A percentile compares a stretch with the other conserved stretches of the same genome.
phyloP scores from a whole-genome alignment of 1,140 invertebrate species.

The Armadillidium nasatum region DNA sequence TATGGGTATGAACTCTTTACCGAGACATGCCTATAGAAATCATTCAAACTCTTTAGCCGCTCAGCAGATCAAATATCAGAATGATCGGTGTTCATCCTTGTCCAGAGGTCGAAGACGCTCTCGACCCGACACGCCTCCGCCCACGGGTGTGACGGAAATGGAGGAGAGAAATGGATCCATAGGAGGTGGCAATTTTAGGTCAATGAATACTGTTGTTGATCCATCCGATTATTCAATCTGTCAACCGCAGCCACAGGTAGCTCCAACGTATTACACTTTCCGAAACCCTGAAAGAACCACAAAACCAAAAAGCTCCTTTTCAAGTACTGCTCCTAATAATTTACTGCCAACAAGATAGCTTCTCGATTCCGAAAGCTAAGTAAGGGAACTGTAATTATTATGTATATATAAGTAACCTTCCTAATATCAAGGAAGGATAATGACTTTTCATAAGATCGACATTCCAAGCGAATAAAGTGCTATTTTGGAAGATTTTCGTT shows the following conservation, averaged over 20 bases:
- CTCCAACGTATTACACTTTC: slow-evolving; percentile 1
- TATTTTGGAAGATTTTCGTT: no score
- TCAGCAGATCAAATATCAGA: neutral
- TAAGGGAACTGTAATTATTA: no score
- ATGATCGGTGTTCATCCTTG: neutral
- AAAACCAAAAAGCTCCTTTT: no score
- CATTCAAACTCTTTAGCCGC: neutral
- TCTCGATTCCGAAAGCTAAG: no score
- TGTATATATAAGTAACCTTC: no score
- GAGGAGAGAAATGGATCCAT: slow-evolving; percentile 1
- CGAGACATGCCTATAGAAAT: neutral
- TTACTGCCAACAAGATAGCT: no score
- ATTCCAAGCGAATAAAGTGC: no score
- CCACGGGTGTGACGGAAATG: neutral
- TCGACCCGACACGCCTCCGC: neutral
- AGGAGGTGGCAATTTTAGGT: neutral
- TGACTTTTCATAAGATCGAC: no score
- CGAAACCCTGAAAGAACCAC: neutral
- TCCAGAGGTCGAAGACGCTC: neutral
- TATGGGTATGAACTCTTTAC: neutral
- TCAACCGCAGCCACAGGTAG: neutral
- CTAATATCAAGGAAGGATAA: no score
- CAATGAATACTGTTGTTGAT: neutral
- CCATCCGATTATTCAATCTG: neutral
- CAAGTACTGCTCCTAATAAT: no score